Evolutionary conservation across 1,140 invertebrate genomes (phyloP).

Genomic region (Heliothis virescens): DNA sequence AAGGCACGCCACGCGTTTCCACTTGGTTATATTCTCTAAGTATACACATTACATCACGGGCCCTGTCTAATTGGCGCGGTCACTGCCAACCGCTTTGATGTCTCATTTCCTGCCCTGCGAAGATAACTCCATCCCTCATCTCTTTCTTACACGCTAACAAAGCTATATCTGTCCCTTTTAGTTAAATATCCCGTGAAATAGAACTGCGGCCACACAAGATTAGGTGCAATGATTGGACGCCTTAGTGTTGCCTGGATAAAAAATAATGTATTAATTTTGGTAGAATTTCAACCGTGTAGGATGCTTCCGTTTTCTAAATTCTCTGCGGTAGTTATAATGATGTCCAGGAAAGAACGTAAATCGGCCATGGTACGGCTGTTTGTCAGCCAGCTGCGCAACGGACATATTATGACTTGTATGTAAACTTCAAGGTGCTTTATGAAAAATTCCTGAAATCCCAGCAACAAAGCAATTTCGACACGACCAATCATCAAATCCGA

Average conservation of each 20-base stretch:
- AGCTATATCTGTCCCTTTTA: constrained; percentile 7
- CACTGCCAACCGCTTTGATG: constrained; percentile 49
- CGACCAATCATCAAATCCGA: too few species aligned
- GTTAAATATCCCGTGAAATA: constrained; percentile 36
- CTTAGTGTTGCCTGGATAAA: not conserved
- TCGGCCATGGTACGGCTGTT: too few species aligned
- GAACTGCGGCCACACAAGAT: constrained; percentile 45
- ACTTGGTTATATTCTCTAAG: too few species aligned
- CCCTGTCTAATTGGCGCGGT: constrained; percentile 52
- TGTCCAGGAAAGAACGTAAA: too few species aligned
- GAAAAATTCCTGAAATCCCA: too few species aligned
- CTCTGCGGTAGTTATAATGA: too few species aligned
- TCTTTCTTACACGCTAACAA: not conserved
- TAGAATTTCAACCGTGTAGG: not conserved
- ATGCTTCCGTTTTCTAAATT: too few species aligned
- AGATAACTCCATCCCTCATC: constrained; percentile 24
- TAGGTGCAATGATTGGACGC: constrained; percentile 30
- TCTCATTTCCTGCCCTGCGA: constrained; percentile 52
- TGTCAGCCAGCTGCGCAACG: too few species aligned
- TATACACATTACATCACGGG: not conserved
- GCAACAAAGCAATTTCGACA: too few species aligned
- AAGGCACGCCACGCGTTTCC: too few species aligned
- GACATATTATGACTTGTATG: too few species aligned
- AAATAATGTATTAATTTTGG: not conserved
- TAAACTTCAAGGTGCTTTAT: too few species aligned